Conservation (phyloP, 2,888 invertebrate species). For the Nephrotoma flavescens region DNA sequence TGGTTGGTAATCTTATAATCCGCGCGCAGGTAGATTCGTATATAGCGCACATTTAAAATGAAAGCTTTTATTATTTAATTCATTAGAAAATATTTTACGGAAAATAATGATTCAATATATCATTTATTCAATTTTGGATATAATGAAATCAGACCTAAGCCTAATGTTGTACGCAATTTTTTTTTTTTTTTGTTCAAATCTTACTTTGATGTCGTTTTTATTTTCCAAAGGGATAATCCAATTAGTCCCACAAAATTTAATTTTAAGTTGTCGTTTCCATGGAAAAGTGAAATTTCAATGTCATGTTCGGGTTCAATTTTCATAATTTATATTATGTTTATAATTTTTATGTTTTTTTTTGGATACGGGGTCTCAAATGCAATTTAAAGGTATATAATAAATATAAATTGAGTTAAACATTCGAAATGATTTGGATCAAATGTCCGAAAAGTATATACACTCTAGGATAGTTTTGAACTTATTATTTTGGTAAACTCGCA, state of each 20-base stretch:
- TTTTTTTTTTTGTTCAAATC: too few species aligned
- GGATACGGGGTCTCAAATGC: not conserved
- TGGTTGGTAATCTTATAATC: not conserved
- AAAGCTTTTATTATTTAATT: not conserved
- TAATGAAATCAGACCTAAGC: not conserved
- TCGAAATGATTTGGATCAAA: too few species aligned
- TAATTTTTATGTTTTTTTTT: not conserved
- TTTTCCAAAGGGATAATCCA: not conserved
- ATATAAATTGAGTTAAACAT: too few species aligned
- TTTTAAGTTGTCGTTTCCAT: not conserved
- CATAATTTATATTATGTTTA: not conserved
- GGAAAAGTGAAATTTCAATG: not conserved
- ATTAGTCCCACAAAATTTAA: not conserved
- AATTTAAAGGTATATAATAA: not conserved
- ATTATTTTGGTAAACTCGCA: too few species aligned
- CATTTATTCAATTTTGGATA: not conserved
- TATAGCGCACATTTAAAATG: not conserved
- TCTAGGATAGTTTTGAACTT: too few species aligned
- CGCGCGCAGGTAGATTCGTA: not conserved
- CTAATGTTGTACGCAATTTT: not conserved
- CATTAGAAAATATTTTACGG: not conserved
- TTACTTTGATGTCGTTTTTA: not conserved
- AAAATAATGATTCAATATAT: not conserved
- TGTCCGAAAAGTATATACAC: too few species aligned
- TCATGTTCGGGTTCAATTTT: not conserved